These are phyloP conservation scores for Paradoxurus hermaphroditus DNA, from an alignment of 2,113 vertebrate genomes.

Conservation along the genomic window DNA sequence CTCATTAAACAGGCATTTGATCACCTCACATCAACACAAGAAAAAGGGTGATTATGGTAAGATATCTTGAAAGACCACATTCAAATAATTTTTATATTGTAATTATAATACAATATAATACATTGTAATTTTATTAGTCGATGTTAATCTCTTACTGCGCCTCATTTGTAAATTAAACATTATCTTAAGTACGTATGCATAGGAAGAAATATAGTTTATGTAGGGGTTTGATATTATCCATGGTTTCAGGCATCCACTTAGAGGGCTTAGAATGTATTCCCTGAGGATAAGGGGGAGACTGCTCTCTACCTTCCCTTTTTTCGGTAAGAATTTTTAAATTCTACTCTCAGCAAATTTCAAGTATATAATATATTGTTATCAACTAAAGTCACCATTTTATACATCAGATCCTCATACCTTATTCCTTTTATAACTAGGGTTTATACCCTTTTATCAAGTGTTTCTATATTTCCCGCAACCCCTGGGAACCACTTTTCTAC, in stretches of 20 bases:
- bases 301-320: background rate
- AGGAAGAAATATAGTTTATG: background rate
- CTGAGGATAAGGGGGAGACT: background rate
- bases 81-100: background rate
- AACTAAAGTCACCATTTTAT: background rate
- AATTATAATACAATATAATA: too few species aligned
- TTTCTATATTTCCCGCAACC: background rate
- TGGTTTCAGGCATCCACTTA: background rate
- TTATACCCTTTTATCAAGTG: background rate
- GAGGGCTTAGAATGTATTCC: background rate
- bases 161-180: background rate
- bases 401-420: background rate
- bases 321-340: background rate
- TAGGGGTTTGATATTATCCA: fast-evolving
- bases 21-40: background rate
- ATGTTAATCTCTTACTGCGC: background rate
- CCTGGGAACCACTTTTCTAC: background rate
- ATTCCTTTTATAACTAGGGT: background rate
- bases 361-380: background rate
- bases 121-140: background rate
- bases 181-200: background rate
- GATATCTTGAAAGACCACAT: background rate
- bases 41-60: background rate
- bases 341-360: background rate
- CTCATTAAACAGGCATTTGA: background rate